Conservation (phyloP, 2,797 vertebrate species). For the Helarctos malayanus region DNA sequence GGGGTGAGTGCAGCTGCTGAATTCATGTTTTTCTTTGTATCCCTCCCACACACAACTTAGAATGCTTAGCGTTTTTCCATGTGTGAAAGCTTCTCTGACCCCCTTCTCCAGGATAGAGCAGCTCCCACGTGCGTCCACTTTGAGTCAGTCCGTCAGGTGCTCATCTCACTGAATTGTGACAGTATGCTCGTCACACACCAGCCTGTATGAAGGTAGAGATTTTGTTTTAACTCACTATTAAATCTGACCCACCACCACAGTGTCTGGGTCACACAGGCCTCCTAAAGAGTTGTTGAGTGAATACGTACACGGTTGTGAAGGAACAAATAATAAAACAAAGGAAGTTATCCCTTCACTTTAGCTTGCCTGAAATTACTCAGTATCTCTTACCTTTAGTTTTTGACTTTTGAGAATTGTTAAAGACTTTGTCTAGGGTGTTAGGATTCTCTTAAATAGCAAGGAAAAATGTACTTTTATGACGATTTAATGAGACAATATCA, state of each 20-base stretch:
- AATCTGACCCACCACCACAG: neutral
- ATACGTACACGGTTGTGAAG: neutral
- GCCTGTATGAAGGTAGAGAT: neutral
- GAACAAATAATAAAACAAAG: constrained; percentile 16
- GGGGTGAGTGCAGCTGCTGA: neutral
- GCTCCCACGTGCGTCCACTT: neutral
- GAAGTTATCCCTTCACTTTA: neutral
- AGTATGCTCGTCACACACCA: neutral
- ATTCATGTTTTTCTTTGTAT: neutral
- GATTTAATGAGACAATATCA: constrained; percentile 76
- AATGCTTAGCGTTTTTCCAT: neutral
- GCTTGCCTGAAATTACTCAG: constrained; percentile 37
- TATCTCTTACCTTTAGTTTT: constrained; percentile 58
- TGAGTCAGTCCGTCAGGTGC: neutral
- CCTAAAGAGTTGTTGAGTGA: neutral
- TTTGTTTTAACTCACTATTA: neutral
- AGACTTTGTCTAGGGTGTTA: constrained; percentile 42
- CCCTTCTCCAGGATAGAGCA: neutral
- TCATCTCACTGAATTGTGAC: neutral
- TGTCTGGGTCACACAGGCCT: neutral
- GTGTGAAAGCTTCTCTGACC: neutral
- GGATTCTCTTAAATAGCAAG: constrained; percentile 84
- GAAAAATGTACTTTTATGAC: constrained; percentile 80
- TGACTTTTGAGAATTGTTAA: constrained; percentile 74
- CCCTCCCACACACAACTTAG: neutral